Percentiles rank a stretch among this genome's conserved stretches.
Evolutionary conservation across 2,888 invertebrate species (phyloP).

Genomic region (Andrena haemorrhoa): DNA sequence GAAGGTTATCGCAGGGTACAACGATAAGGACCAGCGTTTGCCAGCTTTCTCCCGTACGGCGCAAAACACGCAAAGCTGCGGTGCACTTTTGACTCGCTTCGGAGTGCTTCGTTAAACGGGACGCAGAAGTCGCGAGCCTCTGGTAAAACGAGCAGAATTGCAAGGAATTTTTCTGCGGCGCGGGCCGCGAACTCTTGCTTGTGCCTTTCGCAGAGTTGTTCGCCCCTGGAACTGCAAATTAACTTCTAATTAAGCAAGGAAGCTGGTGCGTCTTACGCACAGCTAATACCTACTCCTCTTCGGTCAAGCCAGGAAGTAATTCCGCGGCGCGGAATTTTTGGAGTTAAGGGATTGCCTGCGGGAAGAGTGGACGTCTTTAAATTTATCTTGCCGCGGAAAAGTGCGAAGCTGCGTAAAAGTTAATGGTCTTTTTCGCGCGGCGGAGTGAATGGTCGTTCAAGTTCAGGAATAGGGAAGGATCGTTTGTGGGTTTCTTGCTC

Average conservation of each 20-base stretch:
- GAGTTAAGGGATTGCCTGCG: background rate
- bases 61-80: conserved; percentile 50
- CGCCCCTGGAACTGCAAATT: background rate
- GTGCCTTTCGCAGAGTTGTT: background rate
- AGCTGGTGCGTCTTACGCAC: background rate
- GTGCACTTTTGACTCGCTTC: conserved; percentile 20
- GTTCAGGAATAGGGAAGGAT: background rate
- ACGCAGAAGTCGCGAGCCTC: background rate
- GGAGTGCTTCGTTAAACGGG: background rate
- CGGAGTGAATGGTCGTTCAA: background rate
- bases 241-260: background rate
- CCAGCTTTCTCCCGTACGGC: conserved; percentile 54
- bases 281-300: background rate
- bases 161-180: background rate
- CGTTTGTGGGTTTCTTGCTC: conserved; percentile 1
- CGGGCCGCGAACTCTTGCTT: background rate
- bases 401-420: background rate
- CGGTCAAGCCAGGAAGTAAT: background rate
- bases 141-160: background rate
- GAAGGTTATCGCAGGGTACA: conserved; percentile 55
- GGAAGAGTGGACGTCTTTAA: background rate
- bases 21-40: conserved; percentile 61
- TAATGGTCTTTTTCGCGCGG: background rate
- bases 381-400: background rate
- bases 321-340: background rate